These are phyloP conservation scores for Tyria jacobaeae DNA, from an alignment of 2,888 invertebrate genomes.

Conservation along the genomic window DNA sequence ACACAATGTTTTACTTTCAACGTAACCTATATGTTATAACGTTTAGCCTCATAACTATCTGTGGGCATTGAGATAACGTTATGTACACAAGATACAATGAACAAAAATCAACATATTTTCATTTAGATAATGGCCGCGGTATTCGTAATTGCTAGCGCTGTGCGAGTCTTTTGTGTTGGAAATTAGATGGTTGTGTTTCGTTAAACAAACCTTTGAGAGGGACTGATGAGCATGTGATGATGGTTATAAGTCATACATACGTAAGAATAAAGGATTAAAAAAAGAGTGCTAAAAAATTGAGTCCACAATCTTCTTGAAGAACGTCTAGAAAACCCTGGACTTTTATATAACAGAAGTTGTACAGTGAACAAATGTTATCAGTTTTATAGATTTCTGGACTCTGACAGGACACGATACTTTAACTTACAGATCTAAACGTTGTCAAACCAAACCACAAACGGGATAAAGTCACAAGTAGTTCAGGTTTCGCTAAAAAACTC, in stretches of 20 bases:
- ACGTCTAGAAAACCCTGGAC: too few relatives aligned
- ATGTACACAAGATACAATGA: constrained; percentile 36
- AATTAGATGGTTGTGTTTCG: constrained; percentile 4
- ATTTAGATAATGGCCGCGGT: constrained; percentile 38
- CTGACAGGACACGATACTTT: too few relatives aligned
- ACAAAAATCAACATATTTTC: constrained; percentile 47
- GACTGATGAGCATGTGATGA: neutral
- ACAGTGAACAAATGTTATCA: too few relatives aligned
- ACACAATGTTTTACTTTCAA: constrained; percentile 15
- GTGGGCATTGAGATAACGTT: constrained; percentile 34
- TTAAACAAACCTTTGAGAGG: neutral
- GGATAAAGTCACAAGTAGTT: too few relatives aligned
- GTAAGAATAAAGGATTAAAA: too few relatives aligned
- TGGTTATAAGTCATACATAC: neutral
- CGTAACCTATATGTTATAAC: constrained; percentile 9
- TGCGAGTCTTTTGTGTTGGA: constrained; percentile 12
- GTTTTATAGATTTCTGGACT: too few relatives aligned
- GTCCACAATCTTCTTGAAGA: too few relatives aligned
- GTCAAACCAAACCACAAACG: too few relatives aligned
- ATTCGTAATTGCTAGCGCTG: constrained; percentile 6
- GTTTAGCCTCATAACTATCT: constrained; percentile 11
- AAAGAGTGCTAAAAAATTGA: too few relatives aligned
- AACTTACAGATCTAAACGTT: too few relatives aligned
- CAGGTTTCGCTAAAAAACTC: too few relatives aligned
- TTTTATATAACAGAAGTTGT: too few relatives aligned